These are phyloP conservation scores for Atractosteus spatula DNA, from an alignment of 2,113 vertebrate species.

Conservation along the genomic window DNA sequence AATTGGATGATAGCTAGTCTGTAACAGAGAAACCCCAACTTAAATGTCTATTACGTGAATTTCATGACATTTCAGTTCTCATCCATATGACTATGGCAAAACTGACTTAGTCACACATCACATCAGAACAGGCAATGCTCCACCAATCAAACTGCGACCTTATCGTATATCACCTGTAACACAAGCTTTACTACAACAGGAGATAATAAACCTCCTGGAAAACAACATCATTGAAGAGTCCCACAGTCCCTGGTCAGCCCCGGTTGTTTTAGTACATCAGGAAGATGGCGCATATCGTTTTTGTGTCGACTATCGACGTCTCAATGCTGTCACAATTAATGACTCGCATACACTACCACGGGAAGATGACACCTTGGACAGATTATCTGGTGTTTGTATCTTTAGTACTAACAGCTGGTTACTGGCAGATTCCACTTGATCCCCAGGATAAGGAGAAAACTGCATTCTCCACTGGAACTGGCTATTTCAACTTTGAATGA, in stretches of 20 bases:
- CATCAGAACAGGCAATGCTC: constrained; percentile 16
- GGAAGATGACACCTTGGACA: constrained; percentile 19
- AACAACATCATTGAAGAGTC: constrained; percentile 17
- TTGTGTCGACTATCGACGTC: constrained; percentile 14
- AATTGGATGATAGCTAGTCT: too few relatives aligned
- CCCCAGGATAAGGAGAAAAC: constrained; percentile 18
- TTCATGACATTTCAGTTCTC: constrained; percentile 7
- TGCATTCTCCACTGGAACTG: constrained; percentile 13
- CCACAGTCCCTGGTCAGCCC: constrained; percentile 18
- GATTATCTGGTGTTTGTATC: not conserved
- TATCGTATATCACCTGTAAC: constrained; percentile 15
- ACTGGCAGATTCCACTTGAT: constrained; percentile 23
- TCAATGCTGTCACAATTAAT: constrained; percentile 19
- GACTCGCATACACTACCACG: constrained; percentile 17
- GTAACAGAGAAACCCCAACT: not conserved
- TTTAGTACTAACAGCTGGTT: constrained; percentile 22
- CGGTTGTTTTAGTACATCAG: constrained; percentile 13
- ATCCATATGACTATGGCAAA: constrained; percentile 17
- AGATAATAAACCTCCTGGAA: constrained; percentile 18
- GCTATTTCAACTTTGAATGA: constrained; percentile 20
- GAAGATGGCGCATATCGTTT: constrained; percentile 20
- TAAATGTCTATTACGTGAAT: not conserved
- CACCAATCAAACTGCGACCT: constrained; percentile 7
- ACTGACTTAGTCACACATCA: constrained; percentile 1
- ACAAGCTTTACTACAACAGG: constrained; percentile 12